Percentiles rank a stretch among this genome's conserved stretches.
phyloP scores from a whole-genome alignment of 2,888 invertebrate genomes.

The Bhutanitis thaidina region DNA sequence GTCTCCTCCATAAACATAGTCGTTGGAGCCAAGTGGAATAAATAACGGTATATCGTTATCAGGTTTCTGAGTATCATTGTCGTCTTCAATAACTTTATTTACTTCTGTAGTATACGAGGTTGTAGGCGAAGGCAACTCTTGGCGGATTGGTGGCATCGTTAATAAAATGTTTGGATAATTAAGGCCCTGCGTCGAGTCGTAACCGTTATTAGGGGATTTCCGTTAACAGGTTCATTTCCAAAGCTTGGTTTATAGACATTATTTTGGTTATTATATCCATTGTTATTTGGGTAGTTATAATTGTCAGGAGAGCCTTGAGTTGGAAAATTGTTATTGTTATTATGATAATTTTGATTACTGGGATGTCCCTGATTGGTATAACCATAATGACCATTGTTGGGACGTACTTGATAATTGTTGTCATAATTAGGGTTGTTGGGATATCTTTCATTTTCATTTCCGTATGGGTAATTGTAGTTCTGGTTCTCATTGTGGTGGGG shows the following conservation, averaged over 20 bases:
- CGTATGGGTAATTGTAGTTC: conserved; percentile 13
- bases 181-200: conserved; percentile 2
- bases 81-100: conserved; percentile 18
- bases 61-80: conserved; percentile 20
- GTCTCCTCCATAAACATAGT: conserved; percentile 46
- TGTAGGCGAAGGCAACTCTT: background rate
- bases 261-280: conserved; percentile 27
- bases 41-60: conserved; percentile 46
- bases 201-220: conserved; percentile 6
- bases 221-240: conserved; percentile 17
- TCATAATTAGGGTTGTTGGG: conserved; percentile 21
- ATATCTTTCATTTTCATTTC: conserved; percentile 19
- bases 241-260: conserved; percentile 21
- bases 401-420: conserved; percentile 20
- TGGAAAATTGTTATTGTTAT: conserved; percentile 19
- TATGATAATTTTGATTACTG: conserved; percentile 21
- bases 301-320: conserved; percentile 13
- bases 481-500: conserved; percentile 7
- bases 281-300: conserved; percentile 22
- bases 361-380: conserved; percentile 7
- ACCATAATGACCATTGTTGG: conserved; percentile 9
- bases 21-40: conserved; percentile 52
- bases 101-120: conserved; percentile 1
- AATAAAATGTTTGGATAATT: background rate
- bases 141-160: background rate